phyloP scores from a whole-genome alignment of 2,113 vertebrate genomes.

The Rhodinocichla rosea region DNA sequence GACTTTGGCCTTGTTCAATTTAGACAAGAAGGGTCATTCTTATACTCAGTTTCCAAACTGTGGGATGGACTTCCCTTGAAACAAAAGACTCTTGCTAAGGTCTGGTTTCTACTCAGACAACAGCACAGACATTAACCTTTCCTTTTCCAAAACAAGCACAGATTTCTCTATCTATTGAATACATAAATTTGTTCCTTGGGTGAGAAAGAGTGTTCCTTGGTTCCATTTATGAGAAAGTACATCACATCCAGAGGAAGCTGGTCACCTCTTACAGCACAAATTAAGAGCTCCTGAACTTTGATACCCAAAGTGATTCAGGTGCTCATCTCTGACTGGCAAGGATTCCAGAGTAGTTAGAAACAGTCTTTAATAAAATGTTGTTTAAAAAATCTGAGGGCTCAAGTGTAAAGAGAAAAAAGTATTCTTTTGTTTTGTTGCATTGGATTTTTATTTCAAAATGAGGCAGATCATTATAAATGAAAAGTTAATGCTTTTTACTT shows the following conservation, averaged over 20 bases:
- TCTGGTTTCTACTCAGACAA: background rate
- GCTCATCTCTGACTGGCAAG: background rate
- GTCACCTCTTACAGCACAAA: background rate
- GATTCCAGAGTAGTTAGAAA: background rate
- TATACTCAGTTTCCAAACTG: background rate
- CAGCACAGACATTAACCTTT: background rate
- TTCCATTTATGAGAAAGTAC: background rate
- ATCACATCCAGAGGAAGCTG: accelerated
- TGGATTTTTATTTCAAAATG: background rate
- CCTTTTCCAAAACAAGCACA: background rate
- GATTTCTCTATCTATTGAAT: background rate
- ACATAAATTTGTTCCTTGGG: background rate
- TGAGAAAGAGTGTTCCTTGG: background rate
- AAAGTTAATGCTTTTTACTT: background rate
- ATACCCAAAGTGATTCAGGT: background rate
- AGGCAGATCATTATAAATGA: background rate
- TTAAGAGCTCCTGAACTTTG: background rate
- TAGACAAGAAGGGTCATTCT: background rate
- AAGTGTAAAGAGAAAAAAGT: background rate
- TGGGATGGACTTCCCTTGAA: background rate
- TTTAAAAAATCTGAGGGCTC: background rate
- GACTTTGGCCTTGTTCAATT: background rate
- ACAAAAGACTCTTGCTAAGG: background rate
- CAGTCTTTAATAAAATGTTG: background rate
- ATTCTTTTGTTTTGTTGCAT: background rate